These are phyloP conservation scores for Zootermopsis nevadensis DNA, from an alignment of 2,888 invertebrate genomes.

Conservation along the genomic window DNA sequence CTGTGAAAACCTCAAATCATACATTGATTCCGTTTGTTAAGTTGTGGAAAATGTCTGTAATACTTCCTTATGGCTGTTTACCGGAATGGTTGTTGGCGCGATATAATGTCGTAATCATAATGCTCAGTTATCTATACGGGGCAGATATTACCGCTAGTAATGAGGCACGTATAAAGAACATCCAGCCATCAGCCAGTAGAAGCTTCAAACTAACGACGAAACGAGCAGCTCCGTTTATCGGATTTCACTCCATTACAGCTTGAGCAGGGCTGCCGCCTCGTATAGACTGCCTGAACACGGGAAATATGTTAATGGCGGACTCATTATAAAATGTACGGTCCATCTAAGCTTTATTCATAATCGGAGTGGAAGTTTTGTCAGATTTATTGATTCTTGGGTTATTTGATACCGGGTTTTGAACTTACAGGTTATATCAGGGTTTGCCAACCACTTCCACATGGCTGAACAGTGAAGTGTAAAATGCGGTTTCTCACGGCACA, in stretches of 20 bases:
- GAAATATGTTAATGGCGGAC: neutral
- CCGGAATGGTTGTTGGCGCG: neutral
- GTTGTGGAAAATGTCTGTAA: too few species aligned
- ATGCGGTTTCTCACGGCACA: too few species aligned
- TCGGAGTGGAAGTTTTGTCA: too few species aligned
- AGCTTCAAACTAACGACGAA: conserved; percentile 2
- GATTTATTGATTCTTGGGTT: too few species aligned
- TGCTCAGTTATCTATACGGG: neutral
- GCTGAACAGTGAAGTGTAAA: too few species aligned
- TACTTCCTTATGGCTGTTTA: too few species aligned
- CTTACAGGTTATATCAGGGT: too few species aligned
- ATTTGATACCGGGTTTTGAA: too few species aligned
- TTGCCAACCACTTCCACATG: too few species aligned
- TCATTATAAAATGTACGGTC: conserved; percentile 7
- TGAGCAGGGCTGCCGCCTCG: too few species aligned
- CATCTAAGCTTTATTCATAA: neutral
- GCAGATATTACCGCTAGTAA: neutral
- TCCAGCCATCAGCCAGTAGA: neutral
- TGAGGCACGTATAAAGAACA: neutral
- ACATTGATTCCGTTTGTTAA: too few species aligned
- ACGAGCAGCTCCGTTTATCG: conserved; percentile 1
- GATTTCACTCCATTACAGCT: neutral
- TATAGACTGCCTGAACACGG: neutral
- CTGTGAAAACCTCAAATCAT: too few species aligned
- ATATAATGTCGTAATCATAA: neutral